These are phyloP conservation scores for Drosophila dives DNA, from an alignment of 2,888 invertebrate species.

Conservation along the genomic window DNA sequence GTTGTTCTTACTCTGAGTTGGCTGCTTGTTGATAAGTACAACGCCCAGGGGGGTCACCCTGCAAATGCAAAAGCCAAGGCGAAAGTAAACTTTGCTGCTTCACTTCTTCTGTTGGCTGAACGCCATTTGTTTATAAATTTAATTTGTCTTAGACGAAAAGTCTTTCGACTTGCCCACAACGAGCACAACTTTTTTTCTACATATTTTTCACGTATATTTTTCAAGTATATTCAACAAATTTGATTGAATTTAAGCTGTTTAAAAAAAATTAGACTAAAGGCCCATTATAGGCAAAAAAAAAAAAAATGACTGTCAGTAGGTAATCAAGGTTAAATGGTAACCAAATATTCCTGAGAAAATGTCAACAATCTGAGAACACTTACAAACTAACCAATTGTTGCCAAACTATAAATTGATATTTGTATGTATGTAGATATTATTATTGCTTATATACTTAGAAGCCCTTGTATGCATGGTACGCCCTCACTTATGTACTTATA, in stretches of 20 bases:
- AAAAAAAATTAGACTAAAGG: conserved; percentile 2
- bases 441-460: conserved; percentile 11
- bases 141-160: conserved; percentile 67
- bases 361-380: neutral
- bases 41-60: conserved; percentile 28
- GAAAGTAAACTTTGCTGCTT: conserved; percentile 61
- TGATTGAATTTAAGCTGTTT: conserved; percentile 12
- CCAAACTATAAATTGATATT: conserved; percentile 49
- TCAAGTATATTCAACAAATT: conserved; percentile 59
- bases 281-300: conserved; percentile 15
- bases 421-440: conserved; percentile 21
- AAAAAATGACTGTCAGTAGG: too few relatives aligned
- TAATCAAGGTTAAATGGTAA: conserved; percentile 9
- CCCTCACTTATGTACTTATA: conserved; percentile 10
- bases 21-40: conserved; percentile 23
- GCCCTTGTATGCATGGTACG: conserved; percentile 1
- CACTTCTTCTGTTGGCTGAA: conserved; percentile 48
- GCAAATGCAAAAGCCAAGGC: conserved; percentile 48
- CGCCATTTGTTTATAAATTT: conserved; percentile 78
- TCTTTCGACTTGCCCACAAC: conserved; percentile 49
- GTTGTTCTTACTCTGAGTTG: conserved; percentile 29
- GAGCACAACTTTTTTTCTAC: conserved; percentile 20
- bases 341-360: conserved; percentile 9
- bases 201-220: conserved; percentile 6
- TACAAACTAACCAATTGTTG: conserved; percentile 26